A percentile compares a stretch with the other conserved stretches of the same genome.
phyloP scores from a whole-genome alignment of 1,140 invertebrate genomes.

The Temnothorax nylanderi region DNA sequence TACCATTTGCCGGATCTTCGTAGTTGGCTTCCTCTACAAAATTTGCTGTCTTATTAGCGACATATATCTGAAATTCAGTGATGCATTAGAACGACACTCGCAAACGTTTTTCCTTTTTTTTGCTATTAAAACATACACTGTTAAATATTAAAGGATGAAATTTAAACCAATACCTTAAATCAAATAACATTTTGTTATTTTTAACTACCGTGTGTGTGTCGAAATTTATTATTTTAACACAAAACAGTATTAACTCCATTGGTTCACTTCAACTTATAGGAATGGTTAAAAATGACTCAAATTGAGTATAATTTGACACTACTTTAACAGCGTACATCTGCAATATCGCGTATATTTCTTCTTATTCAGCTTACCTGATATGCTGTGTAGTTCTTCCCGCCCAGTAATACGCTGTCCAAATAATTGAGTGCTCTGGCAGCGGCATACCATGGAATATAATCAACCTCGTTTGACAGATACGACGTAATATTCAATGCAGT shows the following conservation, averaged over 20 bases:
- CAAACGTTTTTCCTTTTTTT: not conserved
- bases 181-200: too few relatives aligned
- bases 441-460: conserved; percentile 88
- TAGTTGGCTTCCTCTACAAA: not conserved
- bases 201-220: too few relatives aligned
- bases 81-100: not conserved
- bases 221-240: too few relatives aligned
- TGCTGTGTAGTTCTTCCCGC: not conserved
- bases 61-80: conserved; percentile 50
- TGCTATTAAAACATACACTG: too few relatives aligned
- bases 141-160: too few relatives aligned
- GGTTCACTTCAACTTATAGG: too few relatives aligned
- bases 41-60: not conserved
- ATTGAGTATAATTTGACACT: too few relatives aligned
- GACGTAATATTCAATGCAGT: conserved; percentile 86
- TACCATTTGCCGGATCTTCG: conserved; percentile 76
- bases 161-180: too few relatives aligned
- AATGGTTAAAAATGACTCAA: too few relatives aligned
- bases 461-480: conserved; percentile 87
- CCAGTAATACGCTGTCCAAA: conserved; percentile 83
- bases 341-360: not conserved
- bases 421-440: conserved; percentile 85
- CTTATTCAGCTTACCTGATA: conserved; percentile 61
- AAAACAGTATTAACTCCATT: too few relatives aligned
- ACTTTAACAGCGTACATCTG: not conserved